phyloP scores from a whole-genome alignment of 2,797 vertebrate species.

The Morus bassanus region DNA sequence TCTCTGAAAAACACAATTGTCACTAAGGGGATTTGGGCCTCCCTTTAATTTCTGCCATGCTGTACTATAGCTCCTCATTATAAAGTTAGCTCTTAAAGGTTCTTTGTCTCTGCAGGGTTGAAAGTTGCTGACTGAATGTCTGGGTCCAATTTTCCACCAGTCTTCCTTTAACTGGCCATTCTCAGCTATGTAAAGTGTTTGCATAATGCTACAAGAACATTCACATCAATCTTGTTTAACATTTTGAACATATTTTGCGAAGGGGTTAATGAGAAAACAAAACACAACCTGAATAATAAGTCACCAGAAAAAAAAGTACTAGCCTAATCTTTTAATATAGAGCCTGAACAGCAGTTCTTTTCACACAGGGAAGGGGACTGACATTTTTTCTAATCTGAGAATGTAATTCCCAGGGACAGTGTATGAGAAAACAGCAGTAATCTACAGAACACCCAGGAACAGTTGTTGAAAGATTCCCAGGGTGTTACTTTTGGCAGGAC shows the following conservation, averaged over 20 bases:
- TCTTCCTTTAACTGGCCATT: background rate
- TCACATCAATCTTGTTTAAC: slow-evolving; percentile 16
- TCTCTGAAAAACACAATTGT: slow-evolving; percentile 35
- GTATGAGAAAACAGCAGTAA: slow-evolving; percentile 47
- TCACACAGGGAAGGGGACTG: background rate
- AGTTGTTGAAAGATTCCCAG: slow-evolving; percentile 51
- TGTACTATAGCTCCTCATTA: slow-evolving; percentile 30
- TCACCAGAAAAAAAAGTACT: background rate
- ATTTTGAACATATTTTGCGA: slow-evolving; percentile 1
- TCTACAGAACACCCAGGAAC: slow-evolving; percentile 62
- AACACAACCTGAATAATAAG: slow-evolving; percentile 6
- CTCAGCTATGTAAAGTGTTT: background rate
- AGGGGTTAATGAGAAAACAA: slow-evolving; percentile 21
- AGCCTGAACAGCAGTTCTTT: slow-evolving; percentile 4
- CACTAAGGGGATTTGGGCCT: background rate
- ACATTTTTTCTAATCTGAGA: slow-evolving; percentile 25
- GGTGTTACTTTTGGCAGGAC: slow-evolving; percentile 66
- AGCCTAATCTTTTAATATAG: background rate
- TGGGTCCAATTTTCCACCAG: slow-evolving; percentile 28
- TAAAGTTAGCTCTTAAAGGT: slow-evolving; percentile 37
- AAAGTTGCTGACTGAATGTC: slow-evolving; percentile 44
- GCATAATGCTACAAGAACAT: background rate
- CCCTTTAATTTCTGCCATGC: slow-evolving; percentile 25
- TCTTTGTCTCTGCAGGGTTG: slow-evolving; percentile 44
- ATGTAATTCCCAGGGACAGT: slow-evolving; percentile 18